A percentile compares a stretch with the other conserved stretches of the same genome.
Conservation (phyloP, 1,140 invertebrate species). For the Micrasema minimum region DNA sequence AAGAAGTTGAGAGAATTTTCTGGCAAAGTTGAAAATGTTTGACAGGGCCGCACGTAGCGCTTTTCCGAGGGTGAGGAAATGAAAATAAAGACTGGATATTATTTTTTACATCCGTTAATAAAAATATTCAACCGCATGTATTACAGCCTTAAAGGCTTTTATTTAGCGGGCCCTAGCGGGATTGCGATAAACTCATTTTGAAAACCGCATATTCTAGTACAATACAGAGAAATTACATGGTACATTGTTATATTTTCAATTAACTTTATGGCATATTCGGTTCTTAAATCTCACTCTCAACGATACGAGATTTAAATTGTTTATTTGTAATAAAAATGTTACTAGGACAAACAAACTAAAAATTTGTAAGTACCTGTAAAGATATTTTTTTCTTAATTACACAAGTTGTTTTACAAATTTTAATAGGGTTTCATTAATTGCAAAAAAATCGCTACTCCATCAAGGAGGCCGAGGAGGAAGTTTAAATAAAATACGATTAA, state of each 20-base stretch:
- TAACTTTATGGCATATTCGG: too few relatives aligned
- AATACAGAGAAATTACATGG: background rate
- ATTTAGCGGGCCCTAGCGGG: background rate
- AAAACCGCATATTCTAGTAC: too few relatives aligned
- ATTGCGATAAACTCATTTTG: too few relatives aligned
- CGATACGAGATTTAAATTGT: too few relatives aligned
- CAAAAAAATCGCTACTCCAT: constrained; percentile 32
- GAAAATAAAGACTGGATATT: constrained; percentile 16
- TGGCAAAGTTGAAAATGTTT: constrained; percentile 20
- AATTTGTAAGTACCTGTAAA: too few relatives aligned
- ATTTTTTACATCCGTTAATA: constrained; percentile 6
- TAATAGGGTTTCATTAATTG: constrained; percentile 14
- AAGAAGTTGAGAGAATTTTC: constrained; percentile 29
- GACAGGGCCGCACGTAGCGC: constrained; percentile 18
- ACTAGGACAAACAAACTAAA: too few relatives aligned
- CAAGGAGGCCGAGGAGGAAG: constrained; percentile 10
- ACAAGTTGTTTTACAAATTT: too few relatives aligned
- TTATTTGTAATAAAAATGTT: too few relatives aligned
- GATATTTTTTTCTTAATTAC: too few relatives aligned
- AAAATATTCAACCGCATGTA: constrained; percentile 35
- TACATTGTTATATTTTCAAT: background rate
- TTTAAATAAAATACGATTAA: constrained; percentile 36
- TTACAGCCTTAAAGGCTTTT: constrained; percentile 10
- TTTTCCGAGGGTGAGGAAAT: constrained; percentile 8
- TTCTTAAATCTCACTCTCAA: too few relatives aligned